These are phyloP conservation scores for Nansenia antarctica DNA, from an alignment of 2,113 vertebrate genomes.

Conservation along the genomic window DNA sequence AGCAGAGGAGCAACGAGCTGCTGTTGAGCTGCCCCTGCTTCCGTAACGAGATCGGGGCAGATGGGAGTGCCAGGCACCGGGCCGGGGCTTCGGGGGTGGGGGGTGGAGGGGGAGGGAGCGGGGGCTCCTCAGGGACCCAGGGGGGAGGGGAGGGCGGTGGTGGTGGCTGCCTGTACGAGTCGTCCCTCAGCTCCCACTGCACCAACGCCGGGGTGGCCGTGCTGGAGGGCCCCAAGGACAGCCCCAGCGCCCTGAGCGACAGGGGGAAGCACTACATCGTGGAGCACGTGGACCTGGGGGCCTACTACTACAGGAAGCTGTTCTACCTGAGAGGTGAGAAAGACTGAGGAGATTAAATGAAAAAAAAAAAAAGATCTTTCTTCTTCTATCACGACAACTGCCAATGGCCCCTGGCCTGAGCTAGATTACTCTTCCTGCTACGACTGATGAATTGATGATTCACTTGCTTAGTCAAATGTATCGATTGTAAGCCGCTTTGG, in stretches of 20 bases:
- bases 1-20: conserved; percentile 94
- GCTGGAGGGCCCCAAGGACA: conserved; percentile 91
- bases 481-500: too few species aligned
- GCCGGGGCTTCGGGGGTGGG: conserved; percentile 43
- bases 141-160: conserved; percentile 81
- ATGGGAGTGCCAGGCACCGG: conserved; percentile 83
- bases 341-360: too few species aligned
- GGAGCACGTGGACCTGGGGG: conserved; percentile 92
- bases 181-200: conserved; percentile 87
- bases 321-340: conserved; percentile 90
- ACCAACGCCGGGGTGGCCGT: conserved; percentile 94
- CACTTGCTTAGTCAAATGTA: too few species aligned
- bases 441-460: too few species aligned
- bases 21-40: conserved; percentile 94
- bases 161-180: conserved; percentile 86
- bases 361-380: too few species aligned
- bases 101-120: conserved; percentile 15
- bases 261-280: conserved; percentile 91
- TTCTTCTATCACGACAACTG: too few species aligned
- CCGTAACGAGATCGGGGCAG: conserved; percentile 91
- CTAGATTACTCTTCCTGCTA: too few species aligned
- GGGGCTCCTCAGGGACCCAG: conserved; percentile 55
- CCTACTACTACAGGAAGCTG: conserved; percentile 92
- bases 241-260: conserved; percentile 82
- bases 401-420: too few species aligned